A percentile compares a stretch with the other conserved stretches of the same genome.
phyloP scores from a whole-genome alignment of 2,888 invertebrate species.

The Spisula solida region DNA sequence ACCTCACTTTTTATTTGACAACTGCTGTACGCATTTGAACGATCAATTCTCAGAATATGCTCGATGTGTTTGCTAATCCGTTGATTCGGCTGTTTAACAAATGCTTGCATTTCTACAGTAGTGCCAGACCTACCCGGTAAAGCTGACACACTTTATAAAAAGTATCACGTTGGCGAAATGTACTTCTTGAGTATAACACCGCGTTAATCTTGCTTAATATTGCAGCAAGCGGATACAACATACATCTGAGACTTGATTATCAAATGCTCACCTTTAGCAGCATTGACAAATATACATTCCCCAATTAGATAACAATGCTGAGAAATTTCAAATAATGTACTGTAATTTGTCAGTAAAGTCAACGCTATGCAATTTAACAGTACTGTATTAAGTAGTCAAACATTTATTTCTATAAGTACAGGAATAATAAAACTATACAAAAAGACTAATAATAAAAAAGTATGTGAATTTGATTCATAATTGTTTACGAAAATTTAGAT shows the following conservation, averaged over 20 bases:
- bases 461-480: background rate
- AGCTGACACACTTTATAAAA: too few relatives aligned
- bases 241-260: background rate
- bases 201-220: too few relatives aligned
- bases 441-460: background rate
- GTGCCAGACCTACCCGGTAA: too few relatives aligned
- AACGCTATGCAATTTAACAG: background rate
- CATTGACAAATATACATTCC: background rate
- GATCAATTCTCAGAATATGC: background rate
- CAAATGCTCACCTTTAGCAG: too few relatives aligned
- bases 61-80: too few relatives aligned
- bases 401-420: background rate
- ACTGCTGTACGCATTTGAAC: background rate
- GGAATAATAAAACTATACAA: background rate
- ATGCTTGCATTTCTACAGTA: too few relatives aligned
- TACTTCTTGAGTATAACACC: too few relatives aligned
- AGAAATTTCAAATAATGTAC: background rate
- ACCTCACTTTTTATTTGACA: background rate
- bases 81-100: too few relatives aligned
- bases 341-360: background rate
- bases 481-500: background rate
- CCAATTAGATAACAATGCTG: background rate
- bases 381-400: background rate
- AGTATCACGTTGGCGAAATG: too few relatives aligned
- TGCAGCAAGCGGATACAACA: too few relatives aligned